phyloP scores from a whole-genome alignment of 2,113 vertebrate genomes.

The Hippoglossus stenolepis region DNA sequence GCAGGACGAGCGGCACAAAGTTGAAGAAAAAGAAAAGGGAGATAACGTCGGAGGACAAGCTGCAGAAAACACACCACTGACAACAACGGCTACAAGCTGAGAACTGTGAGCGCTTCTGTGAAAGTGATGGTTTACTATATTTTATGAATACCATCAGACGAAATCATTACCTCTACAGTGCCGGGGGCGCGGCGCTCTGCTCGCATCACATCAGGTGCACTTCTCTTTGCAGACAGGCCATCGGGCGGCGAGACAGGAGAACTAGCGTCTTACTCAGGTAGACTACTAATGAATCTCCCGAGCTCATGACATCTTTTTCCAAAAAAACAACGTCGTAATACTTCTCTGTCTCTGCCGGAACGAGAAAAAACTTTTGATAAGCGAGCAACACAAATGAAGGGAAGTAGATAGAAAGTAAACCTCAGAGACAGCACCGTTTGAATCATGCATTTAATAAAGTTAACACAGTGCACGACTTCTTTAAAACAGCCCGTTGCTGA shows the following conservation, averaged over 20 bases:
- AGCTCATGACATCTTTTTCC: constrained; percentile 34
- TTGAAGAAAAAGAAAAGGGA: background rate
- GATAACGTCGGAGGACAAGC: constrained; percentile 18
- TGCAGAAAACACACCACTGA: constrained; percentile 16
- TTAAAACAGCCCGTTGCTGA: background rate
- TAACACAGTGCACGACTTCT: background rate
- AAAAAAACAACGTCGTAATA: constrained; percentile 11
- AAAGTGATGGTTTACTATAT: constrained; percentile 39
- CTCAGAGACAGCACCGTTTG: background rate
- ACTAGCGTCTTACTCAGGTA: constrained; percentile 41
- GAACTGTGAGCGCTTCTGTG: constrained; percentile 11
- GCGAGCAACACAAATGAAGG: background rate
- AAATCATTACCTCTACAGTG: constrained; percentile 56
- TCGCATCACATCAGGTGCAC: constrained; percentile 59
- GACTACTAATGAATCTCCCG: constrained; percentile 69
- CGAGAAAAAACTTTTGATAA: constrained; percentile 13
- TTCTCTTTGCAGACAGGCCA: constrained; percentile 58
- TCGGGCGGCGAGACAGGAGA: constrained; percentile 53
- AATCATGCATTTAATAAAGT: background rate
- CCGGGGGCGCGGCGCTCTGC: constrained; percentile 38
- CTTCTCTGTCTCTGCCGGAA: constrained; percentile 3
- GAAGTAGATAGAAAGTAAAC: background rate
- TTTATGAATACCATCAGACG: constrained; percentile 59
- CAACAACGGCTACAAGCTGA: background rate
- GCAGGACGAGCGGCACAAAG: constrained; percentile 25